phyloP scores from a whole-genome alignment of 1,140 invertebrate species.

The Magallana gigas region DNA sequence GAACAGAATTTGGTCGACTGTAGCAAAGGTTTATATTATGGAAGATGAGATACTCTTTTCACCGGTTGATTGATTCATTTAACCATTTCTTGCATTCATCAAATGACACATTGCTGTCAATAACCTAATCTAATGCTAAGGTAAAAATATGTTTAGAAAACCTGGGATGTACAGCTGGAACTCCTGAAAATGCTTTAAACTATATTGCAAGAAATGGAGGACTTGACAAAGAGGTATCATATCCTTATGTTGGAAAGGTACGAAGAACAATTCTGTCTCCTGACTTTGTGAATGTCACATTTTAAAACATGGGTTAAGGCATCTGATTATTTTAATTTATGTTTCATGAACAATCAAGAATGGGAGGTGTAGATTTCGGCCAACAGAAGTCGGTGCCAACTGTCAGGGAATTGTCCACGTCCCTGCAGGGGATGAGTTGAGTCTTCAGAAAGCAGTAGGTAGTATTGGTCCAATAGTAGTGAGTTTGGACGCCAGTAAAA shows the following conservation, averaged over 20 bases:
- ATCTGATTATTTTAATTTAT: neutral
- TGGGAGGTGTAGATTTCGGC: neutral
- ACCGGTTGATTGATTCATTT: no score
- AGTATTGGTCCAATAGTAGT: conserved; percentile 78
- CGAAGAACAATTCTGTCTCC: neutral
- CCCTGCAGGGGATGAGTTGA: neutral
- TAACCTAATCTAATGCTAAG: no score
- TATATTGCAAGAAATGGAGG: conserved; percentile 94
- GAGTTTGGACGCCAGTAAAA: conserved; percentile 89
- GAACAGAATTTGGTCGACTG: conserved; percentile 99
- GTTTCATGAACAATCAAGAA: neutral
- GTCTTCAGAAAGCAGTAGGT: conserved; percentile 38
- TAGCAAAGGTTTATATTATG: conserved; percentile 79
- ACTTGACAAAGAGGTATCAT: conserved; percentile 92
- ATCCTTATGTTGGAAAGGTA: conserved; percentile 72
- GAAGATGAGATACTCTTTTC: no score
- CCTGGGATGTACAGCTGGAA: conserved; percentile 95
- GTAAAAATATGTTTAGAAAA: conserved; percentile 83
- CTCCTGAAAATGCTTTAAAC: conserved; percentile 93
- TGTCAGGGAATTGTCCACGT: neutral
- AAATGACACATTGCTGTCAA: no score
- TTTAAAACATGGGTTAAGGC: neutral
- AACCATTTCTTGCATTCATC: no score
- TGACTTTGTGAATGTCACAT: neutral
- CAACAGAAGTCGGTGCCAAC: neutral